phyloP scores from a whole-genome alignment of 1,140 invertebrate species.

The Himalopsyche phryganea region DNA sequence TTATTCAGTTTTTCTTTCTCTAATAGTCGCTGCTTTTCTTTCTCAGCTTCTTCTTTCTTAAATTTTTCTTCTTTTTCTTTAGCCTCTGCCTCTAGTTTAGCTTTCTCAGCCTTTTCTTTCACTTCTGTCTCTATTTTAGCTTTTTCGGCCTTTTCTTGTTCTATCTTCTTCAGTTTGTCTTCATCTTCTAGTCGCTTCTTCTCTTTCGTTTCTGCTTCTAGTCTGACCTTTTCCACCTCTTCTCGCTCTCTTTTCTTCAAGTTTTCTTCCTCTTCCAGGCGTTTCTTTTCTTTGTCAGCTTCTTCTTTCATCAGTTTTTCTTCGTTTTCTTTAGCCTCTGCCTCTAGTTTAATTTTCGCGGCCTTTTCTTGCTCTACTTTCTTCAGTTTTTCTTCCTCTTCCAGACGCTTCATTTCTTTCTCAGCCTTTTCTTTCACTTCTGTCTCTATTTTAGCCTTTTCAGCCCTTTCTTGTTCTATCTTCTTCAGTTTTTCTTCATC shows the following conservation, averaged over 20 bases:
- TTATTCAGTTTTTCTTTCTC: background rate
- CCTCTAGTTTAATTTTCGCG: background rate
- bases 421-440: too few species aligned
- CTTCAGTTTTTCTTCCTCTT: too few species aligned
- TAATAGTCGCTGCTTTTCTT: slow-evolving; percentile 16
- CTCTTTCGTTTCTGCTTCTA: background rate
- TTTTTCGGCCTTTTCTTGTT: slow-evolving; percentile 29
- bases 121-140: slow-evolving; percentile 19
- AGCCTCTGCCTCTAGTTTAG: slow-evolving; percentile 5
- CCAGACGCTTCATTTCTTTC: too few species aligned
- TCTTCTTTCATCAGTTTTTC: background rate
- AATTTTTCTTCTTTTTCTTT: background rate
- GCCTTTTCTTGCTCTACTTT: too few species aligned
- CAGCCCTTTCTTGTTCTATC: too few species aligned
- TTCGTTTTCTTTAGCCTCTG: background rate
- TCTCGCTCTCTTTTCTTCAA: slow-evolving; percentile 8
- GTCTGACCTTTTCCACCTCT: slow-evolving; percentile 17
- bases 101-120: slow-evolving; percentile 7
- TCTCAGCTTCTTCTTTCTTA: background rate
- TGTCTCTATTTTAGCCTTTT: too few species aligned
- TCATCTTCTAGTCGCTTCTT: background rate
- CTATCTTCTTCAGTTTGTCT: slow-evolving; percentile 5
- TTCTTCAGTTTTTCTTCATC: background rate
- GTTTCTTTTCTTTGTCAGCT: slow-evolving; percentile 13
- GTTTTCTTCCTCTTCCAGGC: background rate